Conservation (phyloP, 2,888 invertebrate species). For the Catocala nupta region DNA sequence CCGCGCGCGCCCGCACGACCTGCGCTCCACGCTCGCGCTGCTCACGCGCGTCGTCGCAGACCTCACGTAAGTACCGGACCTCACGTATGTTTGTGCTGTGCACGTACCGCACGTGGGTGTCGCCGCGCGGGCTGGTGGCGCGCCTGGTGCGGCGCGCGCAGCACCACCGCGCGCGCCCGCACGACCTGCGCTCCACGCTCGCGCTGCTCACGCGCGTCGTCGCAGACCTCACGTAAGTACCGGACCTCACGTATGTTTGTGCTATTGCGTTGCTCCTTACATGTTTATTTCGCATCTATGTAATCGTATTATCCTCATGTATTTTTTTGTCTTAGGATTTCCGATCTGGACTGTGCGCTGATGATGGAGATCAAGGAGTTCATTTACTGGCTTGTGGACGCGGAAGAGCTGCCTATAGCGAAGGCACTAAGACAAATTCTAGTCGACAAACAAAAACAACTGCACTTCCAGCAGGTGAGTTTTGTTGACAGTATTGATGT, state of each 20-base stretch:
- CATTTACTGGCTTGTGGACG: conserved; percentile 96
- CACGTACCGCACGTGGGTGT: conserved; percentile 98
- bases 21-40: too few species aligned
- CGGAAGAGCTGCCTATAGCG: conserved; percentile 97
- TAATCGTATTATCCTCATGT: too few species aligned
- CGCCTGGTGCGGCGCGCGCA: conserved; percentile 93
- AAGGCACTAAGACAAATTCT: conserved; percentile 96
- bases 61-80: conserved; percentile 94
- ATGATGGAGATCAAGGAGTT: conserved; percentile 96
- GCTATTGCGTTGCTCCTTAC: too few species aligned
- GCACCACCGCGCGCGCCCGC: conserved; percentile 88
- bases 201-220: conserved; percentile 97
- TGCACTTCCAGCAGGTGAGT: conserved; percentile 84
- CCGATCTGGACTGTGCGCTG: conserved; percentile 93
- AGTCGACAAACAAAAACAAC: conserved; percentile 93
- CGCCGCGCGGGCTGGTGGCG: conserved; percentile 94
- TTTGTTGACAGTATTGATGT: background rate
- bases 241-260: too few species aligned
- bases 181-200: conserved; percentile 94
- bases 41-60: conserved; percentile 81
- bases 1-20: too few species aligned
- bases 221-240: conserved; percentile 95
- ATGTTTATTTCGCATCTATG: too few species aligned
- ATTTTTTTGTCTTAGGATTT: conserved; percentile 86
- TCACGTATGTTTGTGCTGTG: conserved; percentile 93